Conservation (phyloP, 37 sponge, comb jelly and placozoan genomes). For the Eunapius fragilis region DNA sequence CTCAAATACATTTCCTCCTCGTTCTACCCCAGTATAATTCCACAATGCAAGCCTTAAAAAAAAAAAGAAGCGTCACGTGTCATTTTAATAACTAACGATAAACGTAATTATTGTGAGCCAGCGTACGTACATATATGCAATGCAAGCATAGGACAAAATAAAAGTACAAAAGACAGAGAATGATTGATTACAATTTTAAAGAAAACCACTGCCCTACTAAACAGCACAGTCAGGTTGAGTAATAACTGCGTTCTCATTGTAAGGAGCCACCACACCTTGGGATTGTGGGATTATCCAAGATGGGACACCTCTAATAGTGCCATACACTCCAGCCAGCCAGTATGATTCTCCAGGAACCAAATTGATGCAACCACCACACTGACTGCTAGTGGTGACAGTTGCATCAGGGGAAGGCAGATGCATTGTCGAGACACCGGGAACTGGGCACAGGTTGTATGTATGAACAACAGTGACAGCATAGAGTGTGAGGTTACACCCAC, state of each 20-base stretch:
- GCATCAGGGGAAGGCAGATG: not conserved
- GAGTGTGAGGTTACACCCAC: not conserved
- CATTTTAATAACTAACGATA: too few relatives aligned
- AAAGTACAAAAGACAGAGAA: not conserved
- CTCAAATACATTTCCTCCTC: too few relatives aligned
- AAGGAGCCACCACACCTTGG: not conserved
- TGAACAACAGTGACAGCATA: not conserved
- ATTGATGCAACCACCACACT: not conserved
- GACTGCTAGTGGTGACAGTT: not conserved
- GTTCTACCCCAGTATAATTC: too few relatives aligned
- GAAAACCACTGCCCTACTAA: not conserved
- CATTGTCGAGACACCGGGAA: not conserved
- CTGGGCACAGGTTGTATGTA: not conserved
- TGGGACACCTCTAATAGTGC: not conserved
- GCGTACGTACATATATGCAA: too few relatives aligned
- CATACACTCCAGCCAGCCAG: not conserved
- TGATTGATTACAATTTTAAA: not conserved
- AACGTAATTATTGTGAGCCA: too few relatives aligned
- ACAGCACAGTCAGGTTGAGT: not conserved
- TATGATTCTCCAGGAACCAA: not conserved
- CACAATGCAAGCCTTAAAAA: too few relatives aligned
- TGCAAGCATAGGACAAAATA: not conserved
- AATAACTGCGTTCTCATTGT: not conserved
- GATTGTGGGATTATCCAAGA: not conserved
- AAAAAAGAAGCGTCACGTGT: too few relatives aligned